Conservation (phyloP, 1,140 invertebrate species). For the Papilio aristodemus region DNA sequence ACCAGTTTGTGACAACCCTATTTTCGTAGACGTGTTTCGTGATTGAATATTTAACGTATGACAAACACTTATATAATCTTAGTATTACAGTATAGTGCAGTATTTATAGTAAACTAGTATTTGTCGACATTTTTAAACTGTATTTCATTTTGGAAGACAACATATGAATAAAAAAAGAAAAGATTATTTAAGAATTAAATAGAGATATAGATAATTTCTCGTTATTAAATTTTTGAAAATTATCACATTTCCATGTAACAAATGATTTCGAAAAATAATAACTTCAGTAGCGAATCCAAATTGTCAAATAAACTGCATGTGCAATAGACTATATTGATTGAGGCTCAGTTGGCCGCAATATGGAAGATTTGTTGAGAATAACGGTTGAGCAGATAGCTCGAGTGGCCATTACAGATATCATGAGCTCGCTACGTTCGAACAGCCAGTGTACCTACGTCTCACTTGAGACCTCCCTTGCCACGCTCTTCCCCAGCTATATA, state of each 20-base stretch:
- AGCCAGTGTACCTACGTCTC: constrained; percentile 50
- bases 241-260: too few species aligned
- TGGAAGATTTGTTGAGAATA: constrained; percentile 74
- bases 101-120: background rate
- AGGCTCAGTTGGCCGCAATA: constrained; percentile 66
- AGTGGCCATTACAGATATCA: constrained; percentile 75
- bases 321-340: constrained; percentile 64
- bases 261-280: too few species aligned
- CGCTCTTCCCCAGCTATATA: constrained; percentile 37
- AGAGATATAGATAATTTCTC: too few species aligned
- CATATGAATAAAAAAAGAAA: background rate
- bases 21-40: constrained; percentile 13
- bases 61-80: background rate
- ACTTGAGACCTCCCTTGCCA: constrained; percentile 48
- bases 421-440: constrained; percentile 55
- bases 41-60: constrained; percentile 21
- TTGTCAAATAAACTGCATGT: constrained; percentile 39
- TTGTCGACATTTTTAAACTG: background rate
- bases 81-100: background rate
- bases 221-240: too few species aligned
- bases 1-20: constrained; percentile 19
- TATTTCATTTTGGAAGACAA: too few species aligned
- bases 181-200: too few species aligned
- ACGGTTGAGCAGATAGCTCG: constrained; percentile 65
- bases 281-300: constrained; percentile 21